Percentiles rank a stretch among this genome's conserved stretches.
phyloP scores from a whole-genome alignment of 1,140 invertebrate genomes.

The Diorhabda sublineata region DNA sequence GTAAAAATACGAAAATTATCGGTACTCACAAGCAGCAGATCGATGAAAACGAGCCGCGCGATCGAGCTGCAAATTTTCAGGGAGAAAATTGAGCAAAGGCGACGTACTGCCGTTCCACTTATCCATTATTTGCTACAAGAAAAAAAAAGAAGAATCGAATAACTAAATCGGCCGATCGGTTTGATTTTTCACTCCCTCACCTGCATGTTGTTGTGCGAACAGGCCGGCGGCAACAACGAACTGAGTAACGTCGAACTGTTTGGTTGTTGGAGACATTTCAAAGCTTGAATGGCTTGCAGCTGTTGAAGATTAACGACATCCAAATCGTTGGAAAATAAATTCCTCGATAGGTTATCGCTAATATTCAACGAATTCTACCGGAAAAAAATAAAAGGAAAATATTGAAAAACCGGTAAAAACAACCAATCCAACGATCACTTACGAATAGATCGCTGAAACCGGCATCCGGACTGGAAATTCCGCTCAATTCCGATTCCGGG shows the following conservation, averaged over 20 bases:
- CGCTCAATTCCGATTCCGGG: conserved; percentile 61
- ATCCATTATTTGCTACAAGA: conserved; percentile 30
- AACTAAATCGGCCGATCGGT: neutral
- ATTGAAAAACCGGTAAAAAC: neutral
- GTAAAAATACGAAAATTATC: neutral
- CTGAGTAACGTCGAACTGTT: conserved; percentile 36
- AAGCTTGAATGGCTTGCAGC: conserved; percentile 47
- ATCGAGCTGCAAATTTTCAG: conserved; percentile 54
- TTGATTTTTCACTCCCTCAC: conserved; percentile 8
- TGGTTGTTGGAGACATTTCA: conserved; percentile 49
- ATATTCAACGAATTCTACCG: conserved; percentile 40
- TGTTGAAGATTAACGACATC: conserved; percentile 50
- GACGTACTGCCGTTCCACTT: conserved; percentile 32
- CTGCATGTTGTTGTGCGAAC: conserved; percentile 30
- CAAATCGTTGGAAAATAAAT: conserved; percentile 41
- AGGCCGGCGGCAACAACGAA: conserved; percentile 36
- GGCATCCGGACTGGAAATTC: conserved; percentile 56
- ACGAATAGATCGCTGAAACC: conserved; percentile 66
- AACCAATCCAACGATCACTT: conserved; percentile 31
- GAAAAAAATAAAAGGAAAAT: conserved; percentile 11
- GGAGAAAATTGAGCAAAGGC: conserved; percentile 29
- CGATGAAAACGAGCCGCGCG: conserved; percentile 69
- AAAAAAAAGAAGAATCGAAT: neutral
- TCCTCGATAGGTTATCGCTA: conserved; percentile 37
- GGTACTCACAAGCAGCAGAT: conserved; percentile 63